A percentile compares a stretch with the other conserved stretches of the same genome.
These are phyloP conservation scores for Hydrozoanthus gracilis DNA, from an alignment of 92 coral and sea anemone species.

Conservation along the genomic window DNA sequence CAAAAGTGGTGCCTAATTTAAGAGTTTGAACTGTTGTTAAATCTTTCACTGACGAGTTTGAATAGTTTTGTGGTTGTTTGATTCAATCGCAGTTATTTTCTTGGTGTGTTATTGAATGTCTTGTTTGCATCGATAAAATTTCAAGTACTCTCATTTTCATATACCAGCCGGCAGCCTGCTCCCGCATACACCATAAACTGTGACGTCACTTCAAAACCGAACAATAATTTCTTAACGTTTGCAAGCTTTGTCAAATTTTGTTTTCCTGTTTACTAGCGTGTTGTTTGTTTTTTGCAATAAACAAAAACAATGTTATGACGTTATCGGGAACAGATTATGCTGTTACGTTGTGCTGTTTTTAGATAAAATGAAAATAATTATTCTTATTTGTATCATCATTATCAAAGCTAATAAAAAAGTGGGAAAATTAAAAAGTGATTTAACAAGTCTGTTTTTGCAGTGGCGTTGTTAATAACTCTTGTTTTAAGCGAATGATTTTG, in stretches of 20 bases:
- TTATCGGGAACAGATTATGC: neutral
- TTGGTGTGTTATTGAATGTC: neutral
- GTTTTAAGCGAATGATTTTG: neutral
- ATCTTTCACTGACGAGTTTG: neutral
- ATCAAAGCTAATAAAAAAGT: no score
- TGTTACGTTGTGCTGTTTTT: no score
- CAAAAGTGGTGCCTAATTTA: no score
- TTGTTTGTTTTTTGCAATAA: conserved; percentile 11
- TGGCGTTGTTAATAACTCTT: neutral
- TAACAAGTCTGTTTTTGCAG: neutral
- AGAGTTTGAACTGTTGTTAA: no score
- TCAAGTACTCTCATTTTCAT: neutral
- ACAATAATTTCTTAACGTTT: conserved; percentile 10
- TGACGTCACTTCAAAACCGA: conserved; percentile 20
- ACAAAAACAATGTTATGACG: neutral
- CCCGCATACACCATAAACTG: neutral
- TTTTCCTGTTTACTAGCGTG: conserved; percentile 22
- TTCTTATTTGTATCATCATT: no score
- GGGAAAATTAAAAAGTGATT: neutral
- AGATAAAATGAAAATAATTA: no score
- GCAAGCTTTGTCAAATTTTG: conserved; percentile 6
- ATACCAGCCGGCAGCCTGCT: no score
- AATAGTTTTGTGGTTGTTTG: conserved; percentile 34
- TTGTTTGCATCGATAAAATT: neutral
- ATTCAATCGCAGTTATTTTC: conserved; percentile 13